Evolutionary conservation across 2,888 invertebrate genomes (phyloP), one percentile per base, ranked within the genome.

Genomic region (Altica lythri): DNA sequence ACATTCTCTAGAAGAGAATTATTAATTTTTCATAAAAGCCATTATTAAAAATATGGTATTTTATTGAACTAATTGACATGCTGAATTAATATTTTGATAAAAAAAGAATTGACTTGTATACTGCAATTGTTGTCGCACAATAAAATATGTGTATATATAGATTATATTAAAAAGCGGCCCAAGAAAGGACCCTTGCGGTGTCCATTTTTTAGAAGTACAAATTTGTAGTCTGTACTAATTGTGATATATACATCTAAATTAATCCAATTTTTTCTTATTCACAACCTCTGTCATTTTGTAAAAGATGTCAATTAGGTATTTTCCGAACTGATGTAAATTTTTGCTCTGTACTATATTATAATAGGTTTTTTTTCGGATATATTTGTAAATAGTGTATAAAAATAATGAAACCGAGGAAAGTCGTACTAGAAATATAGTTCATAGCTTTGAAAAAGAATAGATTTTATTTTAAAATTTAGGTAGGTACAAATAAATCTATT

Each of bases 271-370:
- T 37, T 3, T 10, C n/a, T n/a, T n/a, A n/a, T n/a, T n/a, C 18
- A 12, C 17, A 43, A 53, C 50, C 53, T 51, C 53, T 53, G 44
- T 55, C 47, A 43, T 60, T 55, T 58, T 58, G 56, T 56, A 60
- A 60, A 57, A 58, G 54, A 52, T 34, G 55, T 56, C 57, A 56
- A 56, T 58, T 60, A 55, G 38, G 50, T 49, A 48, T n/a, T n/a
- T n/a, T n/a, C n/a, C 40, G 60, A 58, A 58, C 60, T 56, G 60
- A 60, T 61, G 58, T 57, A 61, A 53, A 59, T 61, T 59, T 61
- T 61, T 59, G 60, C 60, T 60, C 54, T 56, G 48, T 53, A 54
- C 40, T 54, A 53, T 43, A 50, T 30, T 40, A 53, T 44, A 49
- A 35, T 49, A 45, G 48, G n/a, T n/a, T n/a, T 46, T 49, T 38